phyloP scores from a whole-genome alignment of 2,888 invertebrate genomes.

The Cryptus viduatorius region DNA sequence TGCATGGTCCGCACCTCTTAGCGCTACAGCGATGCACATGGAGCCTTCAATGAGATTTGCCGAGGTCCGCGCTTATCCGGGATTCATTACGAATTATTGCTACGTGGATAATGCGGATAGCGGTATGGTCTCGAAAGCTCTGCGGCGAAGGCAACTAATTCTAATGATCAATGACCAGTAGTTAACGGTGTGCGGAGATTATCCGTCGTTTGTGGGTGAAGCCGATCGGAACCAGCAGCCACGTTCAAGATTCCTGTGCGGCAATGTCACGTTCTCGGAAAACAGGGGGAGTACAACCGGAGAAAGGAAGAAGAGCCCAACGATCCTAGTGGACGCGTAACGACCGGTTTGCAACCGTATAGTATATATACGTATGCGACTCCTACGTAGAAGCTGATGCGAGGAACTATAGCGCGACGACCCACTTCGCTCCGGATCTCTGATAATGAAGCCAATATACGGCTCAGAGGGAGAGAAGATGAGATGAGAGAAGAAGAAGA shows the following conservation, averaged over 20 bases:
- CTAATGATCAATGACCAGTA: constrained; percentile 19
- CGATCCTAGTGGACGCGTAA: constrained; percentile 52
- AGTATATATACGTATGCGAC: constrained; percentile 28
- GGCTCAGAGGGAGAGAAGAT: constrained; percentile 5
- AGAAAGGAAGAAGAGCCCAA: constrained; percentile 6
- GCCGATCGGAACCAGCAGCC: constrained; percentile 34
- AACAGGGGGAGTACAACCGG: constrained; percentile 14
- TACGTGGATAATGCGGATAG: constrained; percentile 1
- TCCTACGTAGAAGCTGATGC: constrained; percentile 54
- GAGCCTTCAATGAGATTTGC: constrained; percentile 1
- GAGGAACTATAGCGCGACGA: constrained; percentile 25
- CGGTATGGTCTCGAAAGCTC: background rate
- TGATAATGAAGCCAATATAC: constrained; percentile 44
- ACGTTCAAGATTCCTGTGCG: constrained; percentile 31
- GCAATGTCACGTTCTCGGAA: constrained; percentile 51
- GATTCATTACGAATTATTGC: constrained; percentile 33
- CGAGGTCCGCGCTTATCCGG: constrained; percentile 27
- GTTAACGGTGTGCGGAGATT: background rate
- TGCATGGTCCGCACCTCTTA: background rate
- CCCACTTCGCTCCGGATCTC: constrained; percentile 36
- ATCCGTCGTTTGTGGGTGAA: background rate
- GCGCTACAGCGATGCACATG: background rate
- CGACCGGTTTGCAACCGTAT: constrained; percentile 31
- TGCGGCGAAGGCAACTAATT: constrained; percentile 25
- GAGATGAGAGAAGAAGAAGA: too few species aligned